Evolutionary conservation across 2,113 vertebrate genomes (phyloP).

Genomic region (Scartelaos histophorus): DNA sequence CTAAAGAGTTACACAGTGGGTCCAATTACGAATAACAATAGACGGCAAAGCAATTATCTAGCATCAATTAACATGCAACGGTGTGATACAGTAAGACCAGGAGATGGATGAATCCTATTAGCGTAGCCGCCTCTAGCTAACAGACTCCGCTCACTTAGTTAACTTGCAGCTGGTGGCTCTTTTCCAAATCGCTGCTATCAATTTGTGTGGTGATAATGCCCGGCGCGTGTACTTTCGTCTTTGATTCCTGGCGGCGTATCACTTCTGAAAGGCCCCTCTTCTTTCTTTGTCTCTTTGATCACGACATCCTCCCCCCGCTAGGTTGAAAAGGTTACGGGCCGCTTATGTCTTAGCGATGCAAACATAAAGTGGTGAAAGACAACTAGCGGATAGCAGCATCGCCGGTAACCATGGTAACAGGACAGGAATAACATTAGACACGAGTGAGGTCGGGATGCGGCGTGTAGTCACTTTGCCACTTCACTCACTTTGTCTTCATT

Average conservation of each 20-base stretch:
- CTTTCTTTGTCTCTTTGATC: background rate
- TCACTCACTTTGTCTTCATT: background rate
- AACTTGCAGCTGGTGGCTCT: conserved; percentile 12
- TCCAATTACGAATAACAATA: background rate
- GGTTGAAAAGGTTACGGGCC: conserved; percentile 9
- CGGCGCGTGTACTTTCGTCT: background rate
- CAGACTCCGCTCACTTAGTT: conserved; percentile 14
- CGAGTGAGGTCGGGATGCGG: conserved; percentile 25
- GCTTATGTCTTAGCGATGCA: conserved; percentile 19
- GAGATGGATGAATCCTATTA: conserved; percentile 8
- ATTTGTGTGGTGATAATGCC: conserved; percentile 21
- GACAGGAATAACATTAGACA: conserved; percentile 34
- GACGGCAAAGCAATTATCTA: background rate
- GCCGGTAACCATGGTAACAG: conserved; percentile 60
- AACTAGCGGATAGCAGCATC: conserved; percentile 15
- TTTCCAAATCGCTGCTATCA: conserved; percentile 20
- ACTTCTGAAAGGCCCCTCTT: background rate
- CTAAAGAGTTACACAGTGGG: background rate
- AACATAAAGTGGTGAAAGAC: conserved; percentile 7
- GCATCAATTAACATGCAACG: background rate
- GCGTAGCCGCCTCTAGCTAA: background rate
- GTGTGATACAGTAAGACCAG: conserved; percentile 1
- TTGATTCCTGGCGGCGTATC: background rate
- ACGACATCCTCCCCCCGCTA: background rate
- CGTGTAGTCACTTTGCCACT: conserved; percentile 22